These are phyloP conservation scores for Tetramorium parvispinum DNA, from an alignment of 1,140 invertebrate species.

Conservation along the genomic window DNA sequence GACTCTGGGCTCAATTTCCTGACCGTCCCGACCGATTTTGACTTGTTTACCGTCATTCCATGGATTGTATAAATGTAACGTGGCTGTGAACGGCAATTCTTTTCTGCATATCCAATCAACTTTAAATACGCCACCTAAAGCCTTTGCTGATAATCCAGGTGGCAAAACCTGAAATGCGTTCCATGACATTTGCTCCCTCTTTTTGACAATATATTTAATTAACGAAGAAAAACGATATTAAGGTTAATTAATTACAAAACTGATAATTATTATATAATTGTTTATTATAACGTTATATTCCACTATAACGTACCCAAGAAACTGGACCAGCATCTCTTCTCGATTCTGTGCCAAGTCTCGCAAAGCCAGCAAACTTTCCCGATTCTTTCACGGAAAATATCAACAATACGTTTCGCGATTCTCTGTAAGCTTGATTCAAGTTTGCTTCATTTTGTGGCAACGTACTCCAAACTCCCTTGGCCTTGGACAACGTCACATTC, in stretches of 20 bases:
- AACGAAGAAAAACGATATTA: not conserved
- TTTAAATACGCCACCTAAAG: slow-evolving; percentile 97
- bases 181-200: not conserved
- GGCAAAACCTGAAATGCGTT: slow-evolving; percentile 88
- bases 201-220: not conserved
- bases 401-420: slow-evolving; percentile 96
- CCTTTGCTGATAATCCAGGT: slow-evolving; percentile 96
- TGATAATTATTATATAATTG: not conserved
- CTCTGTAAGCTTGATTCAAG: slow-evolving; percentile 96
- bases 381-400: slow-evolving; percentile 99
- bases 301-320: slow-evolving; percentile 91
- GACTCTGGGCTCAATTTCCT: slow-evolving; percentile 98
- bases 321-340: slow-evolving; percentile 95
- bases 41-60: slow-evolving; percentile 99
- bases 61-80: slow-evolving; percentile 97
- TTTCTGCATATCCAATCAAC: slow-evolving; percentile 98
- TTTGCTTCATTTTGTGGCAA: slow-evolving; percentile 98
- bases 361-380: slow-evolving; percentile 97
- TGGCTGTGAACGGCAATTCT: slow-evolving; percentile 96
- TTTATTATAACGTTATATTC: not conserved
- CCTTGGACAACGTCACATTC: slow-evolving; percentile 97
- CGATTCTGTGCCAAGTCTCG: slow-evolving; percentile 94
- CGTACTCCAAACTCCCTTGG: slow-evolving; percentile 98
- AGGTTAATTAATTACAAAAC: not conserved
- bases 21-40: slow-evolving; percentile 99